Evolutionary conservation across 1,140 invertebrate species (phyloP).

Genomic region (Monomorium pharaonis): DNA sequence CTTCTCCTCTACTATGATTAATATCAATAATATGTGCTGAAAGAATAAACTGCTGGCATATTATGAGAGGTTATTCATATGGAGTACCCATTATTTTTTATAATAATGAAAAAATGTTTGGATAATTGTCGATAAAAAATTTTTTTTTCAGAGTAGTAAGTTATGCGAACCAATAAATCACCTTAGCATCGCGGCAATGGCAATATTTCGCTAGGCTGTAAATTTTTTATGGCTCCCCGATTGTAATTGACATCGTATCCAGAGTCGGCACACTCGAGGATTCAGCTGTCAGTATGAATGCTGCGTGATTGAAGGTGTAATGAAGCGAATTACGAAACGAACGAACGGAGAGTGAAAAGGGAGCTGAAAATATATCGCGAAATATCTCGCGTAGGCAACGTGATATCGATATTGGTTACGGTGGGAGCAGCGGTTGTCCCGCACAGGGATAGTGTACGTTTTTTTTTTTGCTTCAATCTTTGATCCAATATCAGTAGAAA

Average conservation of each 20-base stretch:
- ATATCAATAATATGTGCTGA: neutral
- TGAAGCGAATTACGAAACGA: slow-evolving; percentile 74
- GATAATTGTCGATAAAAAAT: slow-evolving; percentile 36
- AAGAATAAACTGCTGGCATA: neutral
- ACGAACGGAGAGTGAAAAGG: slow-evolving; percentile 62
- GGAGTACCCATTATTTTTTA: neutral
- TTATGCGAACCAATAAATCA: slow-evolving; percentile 40
- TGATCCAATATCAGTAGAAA: slow-evolving; percentile 56
- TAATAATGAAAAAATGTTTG: neutral
- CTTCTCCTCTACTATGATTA: no score
- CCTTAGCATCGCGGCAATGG: slow-evolving; percentile 50
- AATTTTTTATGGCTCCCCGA: slow-evolving; percentile 68
- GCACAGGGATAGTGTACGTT: slow-evolving; percentile 26
- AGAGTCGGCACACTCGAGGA: slow-evolving; percentile 63
- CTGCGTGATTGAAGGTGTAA: slow-evolving; percentile 78
- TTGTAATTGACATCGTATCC: slow-evolving; percentile 74
- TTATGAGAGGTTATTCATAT: slow-evolving; percentile 33
- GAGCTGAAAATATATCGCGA: slow-evolving; percentile 66
- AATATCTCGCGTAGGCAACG: slow-evolving; percentile 68
- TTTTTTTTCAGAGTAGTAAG: neutral
- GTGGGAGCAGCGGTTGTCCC: slow-evolving; percentile 47
- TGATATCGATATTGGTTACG: slow-evolving; percentile 60
- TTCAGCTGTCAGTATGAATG: slow-evolving; percentile 77
- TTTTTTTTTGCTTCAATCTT: slow-evolving; percentile 44
- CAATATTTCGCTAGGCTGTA: slow-evolving; percentile 66